phyloP scores from a whole-genome alignment of 2,888 invertebrate species.

The Rhingia campestris region DNA sequence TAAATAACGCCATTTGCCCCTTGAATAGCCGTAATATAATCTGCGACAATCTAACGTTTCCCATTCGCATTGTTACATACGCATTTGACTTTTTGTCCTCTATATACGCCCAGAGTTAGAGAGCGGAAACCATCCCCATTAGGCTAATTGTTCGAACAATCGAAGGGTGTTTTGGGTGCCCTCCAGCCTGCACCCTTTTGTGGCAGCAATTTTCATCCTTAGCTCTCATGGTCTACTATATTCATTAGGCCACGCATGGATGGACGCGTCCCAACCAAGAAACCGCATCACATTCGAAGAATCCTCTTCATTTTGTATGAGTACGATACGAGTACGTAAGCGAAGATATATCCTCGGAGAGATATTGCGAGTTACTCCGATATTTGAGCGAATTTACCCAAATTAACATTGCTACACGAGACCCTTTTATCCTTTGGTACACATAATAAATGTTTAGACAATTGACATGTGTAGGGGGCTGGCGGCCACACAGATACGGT shows the following conservation, averaged over 20 bases:
- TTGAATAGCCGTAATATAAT: slow-evolving; percentile 36
- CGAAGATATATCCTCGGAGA: too few relatives aligned
- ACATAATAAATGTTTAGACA: slow-evolving; percentile 51
- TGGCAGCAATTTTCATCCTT: slow-evolving; percentile 35
- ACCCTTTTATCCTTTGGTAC: slow-evolving; percentile 33
- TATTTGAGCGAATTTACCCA: slow-evolving; percentile 45
- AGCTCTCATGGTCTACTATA: slow-evolving; percentile 13
- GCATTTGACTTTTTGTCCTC: slow-evolving; percentile 26
- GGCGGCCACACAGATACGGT: background rate
- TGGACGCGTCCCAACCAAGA: slow-evolving; percentile 20
- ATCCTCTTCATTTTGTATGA: slow-evolving; percentile 5
- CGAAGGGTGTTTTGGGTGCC: slow-evolving; percentile 18
- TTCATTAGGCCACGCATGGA: slow-evolving; percentile 53
- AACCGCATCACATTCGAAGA: slow-evolving; percentile 18
- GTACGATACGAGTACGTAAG: background rate
- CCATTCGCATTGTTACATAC: background rate
- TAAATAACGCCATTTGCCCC: slow-evolving; percentile 54
- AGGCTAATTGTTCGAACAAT: slow-evolving; percentile 64
- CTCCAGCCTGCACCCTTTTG: background rate
- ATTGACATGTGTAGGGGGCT: slow-evolving; percentile 49
- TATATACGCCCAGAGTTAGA: background rate
- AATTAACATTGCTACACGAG: slow-evolving; percentile 44
- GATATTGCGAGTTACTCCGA: background rate
- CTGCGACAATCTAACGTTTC: slow-evolving; percentile 19
- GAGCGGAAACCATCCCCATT: slow-evolving; percentile 57